These are phyloP conservation scores for Anguilla rostrata DNA, from an alignment of 2,113 vertebrate genomes.

Conservation along the genomic window DNA sequence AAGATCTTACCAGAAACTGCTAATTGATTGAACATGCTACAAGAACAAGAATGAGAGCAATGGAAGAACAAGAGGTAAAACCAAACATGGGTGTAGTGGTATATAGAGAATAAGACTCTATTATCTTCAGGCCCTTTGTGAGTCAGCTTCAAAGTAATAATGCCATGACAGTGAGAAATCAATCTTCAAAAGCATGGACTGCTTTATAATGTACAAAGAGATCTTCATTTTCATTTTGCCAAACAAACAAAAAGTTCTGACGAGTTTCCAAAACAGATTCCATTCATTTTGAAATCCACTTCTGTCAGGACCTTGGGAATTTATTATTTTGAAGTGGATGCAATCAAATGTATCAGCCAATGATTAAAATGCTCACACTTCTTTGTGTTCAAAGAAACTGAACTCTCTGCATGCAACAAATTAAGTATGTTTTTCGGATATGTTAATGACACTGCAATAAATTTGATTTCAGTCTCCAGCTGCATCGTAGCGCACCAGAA, in stretches of 20 bases:
- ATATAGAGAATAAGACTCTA: slow-evolving; percentile 10
- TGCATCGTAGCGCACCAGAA: background rate
- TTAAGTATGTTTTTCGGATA: too few species aligned
- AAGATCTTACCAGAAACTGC: too few species aligned
- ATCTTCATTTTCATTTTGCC: slow-evolving; percentile 24
- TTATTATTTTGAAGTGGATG: slow-evolving; percentile 24
- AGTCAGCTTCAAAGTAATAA: background rate
- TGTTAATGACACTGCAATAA: background rate
- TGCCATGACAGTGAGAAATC: slow-evolving; percentile 12
- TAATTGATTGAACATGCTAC: background rate
- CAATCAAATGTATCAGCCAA: background rate
- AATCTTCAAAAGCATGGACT: slow-evolving; percentile 21
- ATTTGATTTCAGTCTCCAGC: background rate
- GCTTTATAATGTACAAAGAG: slow-evolving; percentile 27
- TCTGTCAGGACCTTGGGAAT: slow-evolving; percentile 4
- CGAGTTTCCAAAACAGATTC: background rate
- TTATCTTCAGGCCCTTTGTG: background rate
- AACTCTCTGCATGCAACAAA: too few species aligned
- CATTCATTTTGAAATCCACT: slow-evolving; percentile 11
- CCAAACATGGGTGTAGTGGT: background rate
- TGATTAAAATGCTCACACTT: background rate
- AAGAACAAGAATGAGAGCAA: slow-evolving; percentile 10
- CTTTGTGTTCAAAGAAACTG: background rate
- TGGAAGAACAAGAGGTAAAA: background rate
- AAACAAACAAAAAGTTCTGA: slow-evolving; percentile 22